phyloP scores from a whole-genome alignment of 2,888 invertebrate genomes.

The Trissolcus japonicus region DNA sequence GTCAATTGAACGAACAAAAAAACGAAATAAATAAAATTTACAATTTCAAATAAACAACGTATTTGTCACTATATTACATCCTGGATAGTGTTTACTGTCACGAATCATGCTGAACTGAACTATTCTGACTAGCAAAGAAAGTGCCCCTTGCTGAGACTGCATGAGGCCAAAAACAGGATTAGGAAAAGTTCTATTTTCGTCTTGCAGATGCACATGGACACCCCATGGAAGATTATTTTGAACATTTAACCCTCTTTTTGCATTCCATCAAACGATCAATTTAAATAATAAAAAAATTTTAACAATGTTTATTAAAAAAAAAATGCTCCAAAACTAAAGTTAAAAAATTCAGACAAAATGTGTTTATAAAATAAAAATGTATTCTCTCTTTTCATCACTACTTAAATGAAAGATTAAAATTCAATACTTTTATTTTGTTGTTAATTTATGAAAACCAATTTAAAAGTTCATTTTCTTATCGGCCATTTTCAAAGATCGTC shows the following conservation, averaged over 20 bases:
- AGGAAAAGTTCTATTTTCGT: slow-evolving; percentile 50
- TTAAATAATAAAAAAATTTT: no score
- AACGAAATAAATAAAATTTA: neutral
- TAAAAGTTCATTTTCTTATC: no score
- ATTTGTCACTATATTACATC: neutral
- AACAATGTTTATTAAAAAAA: no score
- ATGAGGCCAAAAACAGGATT: slow-evolving; percentile 53
- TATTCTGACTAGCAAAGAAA: slow-evolving; percentile 31
- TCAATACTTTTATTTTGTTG: no score
- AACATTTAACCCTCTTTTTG: neutral
- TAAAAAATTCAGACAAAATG: no score
- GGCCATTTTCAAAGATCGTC: no score
- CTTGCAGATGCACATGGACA: slow-evolving; percentile 39
- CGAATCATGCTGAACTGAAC: slow-evolving; percentile 25
- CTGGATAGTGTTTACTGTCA: slow-evolving; percentile 9
- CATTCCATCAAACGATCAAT: no score
- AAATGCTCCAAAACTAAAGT: no score
- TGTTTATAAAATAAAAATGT: no score
- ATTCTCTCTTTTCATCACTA: no score
- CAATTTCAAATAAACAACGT: neutral
- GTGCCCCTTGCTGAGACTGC: slow-evolving; percentile 53
- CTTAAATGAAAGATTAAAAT: no score
- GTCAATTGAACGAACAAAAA: neutral
- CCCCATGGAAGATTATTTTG: slow-evolving; percentile 14
- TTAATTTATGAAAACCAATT: no score